A percentile compares a stretch with the other conserved stretches of the same genome.
phyloP scores from a whole-genome alignment of 2,797 vertebrate species.

The Protonibea diacanthus region DNA sequence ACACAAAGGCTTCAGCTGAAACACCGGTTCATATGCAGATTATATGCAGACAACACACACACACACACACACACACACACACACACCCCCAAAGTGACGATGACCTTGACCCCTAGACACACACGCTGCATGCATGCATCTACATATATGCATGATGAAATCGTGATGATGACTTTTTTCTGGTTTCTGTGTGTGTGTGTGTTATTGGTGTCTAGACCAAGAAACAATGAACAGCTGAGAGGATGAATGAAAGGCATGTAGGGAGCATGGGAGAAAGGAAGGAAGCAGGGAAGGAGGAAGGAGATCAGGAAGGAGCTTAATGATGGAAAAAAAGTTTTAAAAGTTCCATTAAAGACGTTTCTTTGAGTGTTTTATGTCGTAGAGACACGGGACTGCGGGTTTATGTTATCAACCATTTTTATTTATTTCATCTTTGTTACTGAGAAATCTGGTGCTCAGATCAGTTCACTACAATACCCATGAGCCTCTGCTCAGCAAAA shows the following conservation, averaged over 20 bases:
- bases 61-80: constrained; percentile 11
- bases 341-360: neutral
- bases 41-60: constrained; percentile 55
- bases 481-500: neutral
- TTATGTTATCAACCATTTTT: neutral
- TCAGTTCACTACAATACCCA: neutral
- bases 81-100: constrained; percentile 30
- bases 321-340: neutral
- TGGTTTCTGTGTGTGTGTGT: constrained; percentile 4
- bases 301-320: neutral
- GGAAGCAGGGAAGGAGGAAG: neutral
- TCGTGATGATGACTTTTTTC: constrained; percentile 24
- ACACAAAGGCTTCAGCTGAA: constrained; percentile 56
- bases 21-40: constrained; percentile 72
- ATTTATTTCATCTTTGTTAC: neutral
- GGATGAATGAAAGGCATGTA: constrained; percentile 27
- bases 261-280: neutral
- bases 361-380: neutral
- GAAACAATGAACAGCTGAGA: constrained; percentile 73
- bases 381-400: neutral
- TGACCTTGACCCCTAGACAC: constrained; percentile 60
- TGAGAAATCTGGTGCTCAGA: too few species aligned
- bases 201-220: constrained; percentile 62
- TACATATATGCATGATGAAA: constrained; percentile 74
- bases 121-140: constrained; percentile 57